A percentile compares a stretch with the other conserved stretches of the same genome.
Conservation (phyloP, 2,888 invertebrate species). For the Glaucopsyche alexis region DNA sequence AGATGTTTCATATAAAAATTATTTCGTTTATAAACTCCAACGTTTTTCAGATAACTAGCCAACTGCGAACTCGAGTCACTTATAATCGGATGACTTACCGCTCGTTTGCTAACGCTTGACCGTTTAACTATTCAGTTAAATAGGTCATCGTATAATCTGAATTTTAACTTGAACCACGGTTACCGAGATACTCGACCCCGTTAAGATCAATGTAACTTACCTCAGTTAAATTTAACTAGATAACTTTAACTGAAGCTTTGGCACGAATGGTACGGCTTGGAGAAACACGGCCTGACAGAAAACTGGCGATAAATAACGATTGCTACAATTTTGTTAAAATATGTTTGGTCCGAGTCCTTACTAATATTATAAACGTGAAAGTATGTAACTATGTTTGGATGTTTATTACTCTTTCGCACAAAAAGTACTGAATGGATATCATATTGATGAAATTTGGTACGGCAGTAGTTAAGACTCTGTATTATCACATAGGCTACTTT, state of each 20-base stretch:
- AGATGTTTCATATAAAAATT: neutral
- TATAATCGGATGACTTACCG: conserved; percentile 4
- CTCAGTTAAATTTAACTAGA: conserved; percentile 2
- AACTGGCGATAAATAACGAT: too few relatives aligned
- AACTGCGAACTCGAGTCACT: neutral
- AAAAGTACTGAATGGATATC: too few relatives aligned
- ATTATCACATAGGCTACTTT: too few relatives aligned
- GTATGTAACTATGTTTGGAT: too few relatives aligned
- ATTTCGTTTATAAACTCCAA: neutral
- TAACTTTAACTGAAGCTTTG: neutral
- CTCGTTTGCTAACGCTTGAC: neutral
- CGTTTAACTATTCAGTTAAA: conserved; percentile 23
- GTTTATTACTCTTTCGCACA: too few relatives aligned
- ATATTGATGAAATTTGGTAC: too few relatives aligned
- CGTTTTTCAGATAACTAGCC: conserved; percentile 5
- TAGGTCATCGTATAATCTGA: conserved; percentile 17
- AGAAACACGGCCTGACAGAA: too few relatives aligned
- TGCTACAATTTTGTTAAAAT: too few relatives aligned
- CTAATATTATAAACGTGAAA: too few relatives aligned
- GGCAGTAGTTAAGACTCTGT: too few relatives aligned
- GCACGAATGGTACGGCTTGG: too few relatives aligned
- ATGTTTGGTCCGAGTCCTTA: too few relatives aligned
- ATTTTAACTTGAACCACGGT: conserved; percentile 12
- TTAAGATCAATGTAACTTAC: conserved; percentile 2
- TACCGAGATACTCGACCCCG: neutral